A percentile compares a stretch with the other conserved stretches of the same genome.
Conservation (phyloP, 1,140 invertebrate genomes). For the Drosophila nikananu region DNA sequence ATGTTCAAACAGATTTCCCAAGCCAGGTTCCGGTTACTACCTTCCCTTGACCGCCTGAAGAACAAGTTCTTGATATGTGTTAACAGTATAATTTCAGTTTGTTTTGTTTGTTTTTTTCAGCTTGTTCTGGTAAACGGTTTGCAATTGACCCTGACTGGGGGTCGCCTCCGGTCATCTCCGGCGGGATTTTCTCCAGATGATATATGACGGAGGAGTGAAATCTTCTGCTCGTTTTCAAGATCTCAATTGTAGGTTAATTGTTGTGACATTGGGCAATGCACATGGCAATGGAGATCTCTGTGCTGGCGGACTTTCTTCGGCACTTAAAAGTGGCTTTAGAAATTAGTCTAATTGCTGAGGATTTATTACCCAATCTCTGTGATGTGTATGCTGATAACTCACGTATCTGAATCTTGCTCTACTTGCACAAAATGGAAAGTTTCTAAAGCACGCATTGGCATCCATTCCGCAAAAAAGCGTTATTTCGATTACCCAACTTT, state of each 20-base stretch:
- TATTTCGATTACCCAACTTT: slow-evolving; percentile 26
- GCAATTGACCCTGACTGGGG: slow-evolving; percentile 53
- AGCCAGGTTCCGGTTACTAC: slow-evolving; percentile 46
- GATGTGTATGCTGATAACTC: slow-evolving; percentile 40
- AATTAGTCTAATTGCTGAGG: slow-evolving; percentile 51
- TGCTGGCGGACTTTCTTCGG: slow-evolving; percentile 59
- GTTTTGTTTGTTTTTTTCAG: slow-evolving; percentile 21
- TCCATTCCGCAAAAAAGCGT: not conserved
- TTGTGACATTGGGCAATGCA: slow-evolving; percentile 76
- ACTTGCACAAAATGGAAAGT: slow-evolving; percentile 56
- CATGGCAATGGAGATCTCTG: slow-evolving; percentile 23
- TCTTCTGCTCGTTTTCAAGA: slow-evolving; percentile 68
- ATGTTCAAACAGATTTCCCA: slow-evolving; percentile 34
- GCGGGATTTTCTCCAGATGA: slow-evolving; percentile 67
- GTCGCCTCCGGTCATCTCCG: slow-evolving; percentile 40
- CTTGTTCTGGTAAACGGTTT: slow-evolving; percentile 37
- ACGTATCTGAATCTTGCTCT: slow-evolving; percentile 30
- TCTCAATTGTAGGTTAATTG: slow-evolving; percentile 77
- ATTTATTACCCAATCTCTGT: slow-evolving; percentile 50
- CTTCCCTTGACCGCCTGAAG: slow-evolving; percentile 16
- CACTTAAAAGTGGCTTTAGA: slow-evolving; percentile 51
- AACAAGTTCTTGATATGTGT: slow-evolving; percentile 54
- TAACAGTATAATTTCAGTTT: slow-evolving; percentile 34
- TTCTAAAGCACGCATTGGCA: slow-evolving; percentile 17
- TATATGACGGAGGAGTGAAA: slow-evolving; percentile 61